phyloP scores from a whole-genome alignment of 2,888 invertebrate genomes.

The Rhodophaea formosa region DNA sequence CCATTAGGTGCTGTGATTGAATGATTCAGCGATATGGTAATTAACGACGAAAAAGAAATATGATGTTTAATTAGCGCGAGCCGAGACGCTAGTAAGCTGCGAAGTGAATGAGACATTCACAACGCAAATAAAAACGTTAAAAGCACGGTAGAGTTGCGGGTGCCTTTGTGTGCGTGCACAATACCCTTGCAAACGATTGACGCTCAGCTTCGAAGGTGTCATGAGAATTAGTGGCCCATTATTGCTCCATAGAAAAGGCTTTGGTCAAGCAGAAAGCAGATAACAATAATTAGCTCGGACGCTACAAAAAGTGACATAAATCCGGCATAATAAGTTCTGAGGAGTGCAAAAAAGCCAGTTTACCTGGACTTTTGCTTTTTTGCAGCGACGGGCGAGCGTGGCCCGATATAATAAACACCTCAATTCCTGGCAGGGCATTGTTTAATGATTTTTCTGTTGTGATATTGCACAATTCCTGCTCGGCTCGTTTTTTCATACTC shows the following conservation, averaged over 20 bases:
- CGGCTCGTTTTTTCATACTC: conserved; percentile 60
- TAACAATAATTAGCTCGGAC: conserved; percentile 80
- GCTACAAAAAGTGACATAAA: conserved; percentile 79
- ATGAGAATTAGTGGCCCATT: conserved; percentile 79
- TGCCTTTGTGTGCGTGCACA: conserved; percentile 69
- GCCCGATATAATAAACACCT: conserved; percentile 78
- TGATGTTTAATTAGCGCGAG: conserved; percentile 38
- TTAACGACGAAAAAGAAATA: conserved; percentile 36
- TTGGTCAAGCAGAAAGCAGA: conserved; percentile 76
- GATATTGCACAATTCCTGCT: conserved; percentile 77
- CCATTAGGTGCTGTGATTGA: conserved; percentile 44
- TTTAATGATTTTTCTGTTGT: conserved; percentile 79
- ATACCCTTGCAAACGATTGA: conserved; percentile 64
- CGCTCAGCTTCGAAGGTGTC: conserved; percentile 73
- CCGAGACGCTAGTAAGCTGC: conserved; percentile 29
- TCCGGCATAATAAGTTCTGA: conserved; percentile 77
- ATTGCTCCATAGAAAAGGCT: conserved; percentile 68
- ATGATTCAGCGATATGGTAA: conserved; percentile 54
- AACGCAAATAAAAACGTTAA: conserved; percentile 68
- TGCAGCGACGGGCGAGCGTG: conserved; percentile 59
- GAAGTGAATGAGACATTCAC: conserved; percentile 69
- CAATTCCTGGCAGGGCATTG: conserved; percentile 78
- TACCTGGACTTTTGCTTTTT: conserved; percentile 72
- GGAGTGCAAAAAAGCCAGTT: conserved; percentile 67
- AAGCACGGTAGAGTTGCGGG: conserved; percentile 73